Evolutionary conservation across 2,888 invertebrate genomes (phyloP).

Genomic region (Myopa testacea): DNA sequence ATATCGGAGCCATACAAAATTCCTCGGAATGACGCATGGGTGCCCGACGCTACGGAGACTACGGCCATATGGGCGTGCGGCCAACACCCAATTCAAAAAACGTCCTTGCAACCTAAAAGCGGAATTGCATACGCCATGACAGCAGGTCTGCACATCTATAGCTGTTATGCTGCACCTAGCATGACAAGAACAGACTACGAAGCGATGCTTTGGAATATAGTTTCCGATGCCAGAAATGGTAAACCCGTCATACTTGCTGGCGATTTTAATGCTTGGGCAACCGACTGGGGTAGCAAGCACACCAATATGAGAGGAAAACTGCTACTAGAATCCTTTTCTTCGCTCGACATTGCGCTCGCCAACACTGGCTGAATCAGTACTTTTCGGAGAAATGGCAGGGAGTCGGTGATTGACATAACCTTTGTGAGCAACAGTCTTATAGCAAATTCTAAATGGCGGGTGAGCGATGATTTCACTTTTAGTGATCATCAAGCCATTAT

Average conservation of each 20-base stretch:
- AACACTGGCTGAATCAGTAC: neutral
- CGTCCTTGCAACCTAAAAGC: neutral
- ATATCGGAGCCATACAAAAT: slow-evolving; percentile 2
- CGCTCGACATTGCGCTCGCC: slow-evolving; percentile 5
- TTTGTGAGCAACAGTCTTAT: slow-evolving; percentile 22
- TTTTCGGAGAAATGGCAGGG: neutral
- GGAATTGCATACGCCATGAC: neutral
- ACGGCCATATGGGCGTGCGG: slow-evolving; percentile 1
- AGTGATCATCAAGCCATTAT: slow-evolving; percentile 31
- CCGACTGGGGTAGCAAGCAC: slow-evolving; percentile 17
- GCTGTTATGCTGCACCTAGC: neutral
- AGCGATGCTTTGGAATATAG: neutral
- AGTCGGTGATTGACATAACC: slow-evolving; percentile 30
- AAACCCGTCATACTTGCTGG: neutral
- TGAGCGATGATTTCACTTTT: slow-evolving; percentile 27
- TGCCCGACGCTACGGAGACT: neutral
- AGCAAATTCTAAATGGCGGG: slow-evolving; percentile 16
- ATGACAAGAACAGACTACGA: neutral
- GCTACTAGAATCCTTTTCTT: slow-evolving; percentile 1
- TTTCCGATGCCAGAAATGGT: neutral
- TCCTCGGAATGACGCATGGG: neutral
- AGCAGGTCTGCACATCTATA: neutral
- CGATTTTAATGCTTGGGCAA: neutral
- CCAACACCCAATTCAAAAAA: neutral
- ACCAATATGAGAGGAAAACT: neutral